Evolutionary conservation across 1,140 invertebrate genomes (phyloP).

Genomic region (Stegodyphus dumicola): DNA sequence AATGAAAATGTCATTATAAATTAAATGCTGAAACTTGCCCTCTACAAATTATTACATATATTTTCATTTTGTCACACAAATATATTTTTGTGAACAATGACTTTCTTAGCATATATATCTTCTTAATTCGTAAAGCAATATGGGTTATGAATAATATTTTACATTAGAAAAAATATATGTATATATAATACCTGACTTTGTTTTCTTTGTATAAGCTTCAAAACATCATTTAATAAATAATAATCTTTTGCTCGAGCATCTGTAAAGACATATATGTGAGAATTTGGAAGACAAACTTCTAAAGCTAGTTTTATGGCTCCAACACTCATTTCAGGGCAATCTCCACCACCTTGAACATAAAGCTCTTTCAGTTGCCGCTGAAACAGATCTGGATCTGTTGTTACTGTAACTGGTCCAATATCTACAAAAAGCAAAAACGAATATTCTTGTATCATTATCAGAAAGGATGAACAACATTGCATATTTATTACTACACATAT

Average conservation of each 20-base stretch:
- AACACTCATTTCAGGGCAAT: constrained; percentile 80
- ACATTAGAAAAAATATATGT: too few species aligned
- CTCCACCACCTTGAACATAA: constrained; percentile 77
- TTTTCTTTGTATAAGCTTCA: constrained; percentile 78
- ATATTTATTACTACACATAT: too few species aligned
- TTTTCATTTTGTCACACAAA: too few species aligned
- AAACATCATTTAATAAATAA: constrained; percentile 73
- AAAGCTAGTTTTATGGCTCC: constrained; percentile 76
- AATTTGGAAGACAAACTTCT: constrained; percentile 75
- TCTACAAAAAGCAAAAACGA: constrained; percentile 64
- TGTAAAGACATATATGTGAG: constrained; percentile 82
- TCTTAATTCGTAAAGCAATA: too few species aligned
- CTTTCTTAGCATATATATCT: too few species aligned
- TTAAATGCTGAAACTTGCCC: too few species aligned
- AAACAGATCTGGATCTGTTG: constrained; percentile 74
- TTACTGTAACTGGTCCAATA: constrained; percentile 75
- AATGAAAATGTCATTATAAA: too few species aligned
- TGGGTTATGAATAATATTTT: too few species aligned
- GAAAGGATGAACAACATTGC: too few species aligned
- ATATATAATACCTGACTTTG: constrained; percentile 74
- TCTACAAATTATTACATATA: too few species aligned
- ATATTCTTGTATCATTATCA: background rate
- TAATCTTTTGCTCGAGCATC: constrained; percentile 80
- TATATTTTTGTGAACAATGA: too few species aligned
- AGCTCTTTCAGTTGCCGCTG: constrained; percentile 73